Conservation (phyloP, 2,797 vertebrate genomes). For the Steatocranus sp. region DNA sequence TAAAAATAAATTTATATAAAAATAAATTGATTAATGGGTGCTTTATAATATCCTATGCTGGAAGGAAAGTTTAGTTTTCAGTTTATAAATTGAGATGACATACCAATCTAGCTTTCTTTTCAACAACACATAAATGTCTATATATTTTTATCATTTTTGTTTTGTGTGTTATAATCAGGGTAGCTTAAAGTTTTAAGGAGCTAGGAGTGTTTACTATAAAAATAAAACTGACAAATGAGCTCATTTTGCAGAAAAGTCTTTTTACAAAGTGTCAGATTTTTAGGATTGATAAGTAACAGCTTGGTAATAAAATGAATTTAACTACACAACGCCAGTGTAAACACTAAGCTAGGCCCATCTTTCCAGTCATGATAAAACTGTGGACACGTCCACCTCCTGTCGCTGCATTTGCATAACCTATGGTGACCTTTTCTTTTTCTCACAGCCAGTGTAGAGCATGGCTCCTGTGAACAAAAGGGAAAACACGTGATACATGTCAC, state of each 20-base stretch:
- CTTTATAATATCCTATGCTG: fast-evolving
- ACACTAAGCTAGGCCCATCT: fast-evolving
- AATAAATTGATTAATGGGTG: fast-evolving
- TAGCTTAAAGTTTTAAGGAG: fast-evolving
- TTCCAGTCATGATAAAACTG: fast-evolving
- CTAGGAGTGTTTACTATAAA: neutral
- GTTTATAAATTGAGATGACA: fast-evolving
- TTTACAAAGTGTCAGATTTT: neutral
- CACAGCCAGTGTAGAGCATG: fast-evolving
- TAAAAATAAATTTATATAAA: neutral
- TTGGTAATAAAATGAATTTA: fast-evolving
- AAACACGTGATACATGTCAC: fast-evolving
- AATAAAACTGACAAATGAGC: fast-evolving
- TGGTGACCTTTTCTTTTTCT: neutral
- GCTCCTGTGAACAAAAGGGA: neutral
- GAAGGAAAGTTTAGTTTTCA: neutral
- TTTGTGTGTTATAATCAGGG: fast-evolving
- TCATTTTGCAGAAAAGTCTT: fast-evolving
- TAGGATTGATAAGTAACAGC: fast-evolving
- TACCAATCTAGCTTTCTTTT: fast-evolving
- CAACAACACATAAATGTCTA: fast-evolving
- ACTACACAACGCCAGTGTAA: fast-evolving
- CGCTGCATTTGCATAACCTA: fast-evolving
- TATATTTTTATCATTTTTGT: neutral
- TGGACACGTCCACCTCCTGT: fast-evolving